Percentiles rank a stretch among this genome's conserved stretches.
Conservation (phyloP, 2,888 invertebrate genomes). For the Cordylochernes scorpioides region DNA sequence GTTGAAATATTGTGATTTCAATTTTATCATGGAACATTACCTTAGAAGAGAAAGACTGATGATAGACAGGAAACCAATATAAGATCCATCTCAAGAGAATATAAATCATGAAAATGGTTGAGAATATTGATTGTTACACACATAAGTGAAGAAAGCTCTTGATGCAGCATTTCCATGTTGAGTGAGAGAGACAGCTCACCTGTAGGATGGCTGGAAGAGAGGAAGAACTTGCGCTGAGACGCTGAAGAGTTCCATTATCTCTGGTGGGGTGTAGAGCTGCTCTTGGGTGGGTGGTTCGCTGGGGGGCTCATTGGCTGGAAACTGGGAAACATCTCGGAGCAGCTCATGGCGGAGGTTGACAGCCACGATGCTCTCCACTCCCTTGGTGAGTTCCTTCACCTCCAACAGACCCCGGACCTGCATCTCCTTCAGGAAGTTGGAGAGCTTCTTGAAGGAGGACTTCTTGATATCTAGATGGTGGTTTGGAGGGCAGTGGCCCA, state of each 20-base stretch:
- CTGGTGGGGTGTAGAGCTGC: slow-evolving; percentile 25
- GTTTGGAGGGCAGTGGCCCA: slow-evolving; percentile 22
- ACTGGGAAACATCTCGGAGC: slow-evolving; percentile 13
- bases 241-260: slow-evolving; percentile 37
- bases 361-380: slow-evolving; percentile 46
- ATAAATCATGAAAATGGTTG: no score
- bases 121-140: no score
- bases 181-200: no score
- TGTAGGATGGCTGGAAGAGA: no score
- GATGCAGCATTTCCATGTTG: no score
- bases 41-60: no score
- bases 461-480: slow-evolving; percentile 49
- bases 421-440: slow-evolving; percentile 55
- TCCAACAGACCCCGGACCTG: slow-evolving; percentile 29
- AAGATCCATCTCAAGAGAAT: no score
- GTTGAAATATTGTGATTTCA: no score
- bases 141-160: no score
- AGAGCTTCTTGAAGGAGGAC: slow-evolving; percentile 59
- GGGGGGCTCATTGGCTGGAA: slow-evolving; percentile 1
- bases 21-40: no score
- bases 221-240: slow-evolving; percentile 38
- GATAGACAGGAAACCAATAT: no score
- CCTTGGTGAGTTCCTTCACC: slow-evolving; percentile 33
- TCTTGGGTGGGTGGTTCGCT: not conserved
- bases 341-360: slow-evolving; percentile 27